Evolutionary conservation across 2,113 vertebrate species (phyloP).

Genomic region (Morone chrysops): DNA sequence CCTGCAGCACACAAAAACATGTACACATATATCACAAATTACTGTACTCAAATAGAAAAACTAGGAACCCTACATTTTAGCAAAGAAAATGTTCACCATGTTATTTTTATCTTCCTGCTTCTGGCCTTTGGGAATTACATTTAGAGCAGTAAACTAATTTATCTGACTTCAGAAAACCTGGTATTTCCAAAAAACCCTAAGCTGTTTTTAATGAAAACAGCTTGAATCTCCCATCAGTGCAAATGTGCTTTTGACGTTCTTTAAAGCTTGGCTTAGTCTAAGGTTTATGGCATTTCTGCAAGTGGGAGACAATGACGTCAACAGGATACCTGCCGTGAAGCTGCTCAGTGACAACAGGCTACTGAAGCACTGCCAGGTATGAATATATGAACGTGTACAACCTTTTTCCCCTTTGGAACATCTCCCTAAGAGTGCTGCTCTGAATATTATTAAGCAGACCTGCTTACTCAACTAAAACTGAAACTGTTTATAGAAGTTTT

Average conservation of each 20-base stretch:
- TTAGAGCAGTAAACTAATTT: constrained; percentile 42
- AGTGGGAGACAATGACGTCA: constrained; percentile 63
- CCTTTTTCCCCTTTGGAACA: neutral
- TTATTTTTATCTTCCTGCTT: constrained; percentile 40
- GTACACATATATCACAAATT: constrained; percentile 4
- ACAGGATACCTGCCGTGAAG: constrained; percentile 58
- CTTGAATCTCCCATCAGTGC: constrained; percentile 28
- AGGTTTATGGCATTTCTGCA: constrained; percentile 61
- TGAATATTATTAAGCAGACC: constrained; percentile 1
- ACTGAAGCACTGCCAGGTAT: constrained; percentile 52
- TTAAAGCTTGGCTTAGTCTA: constrained; percentile 46
- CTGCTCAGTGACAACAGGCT: constrained; percentile 41
- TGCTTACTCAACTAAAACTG: constrained; percentile 4
- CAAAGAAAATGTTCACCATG: constrained; percentile 10
- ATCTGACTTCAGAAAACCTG: constrained; percentile 50
- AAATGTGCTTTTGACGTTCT: constrained; percentile 30
- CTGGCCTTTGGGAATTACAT: constrained; percentile 25
- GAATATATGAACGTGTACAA: constrained; percentile 29
- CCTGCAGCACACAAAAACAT: constrained; percentile 79
- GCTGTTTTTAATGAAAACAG: constrained; percentile 27
- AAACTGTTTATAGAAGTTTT: neutral
- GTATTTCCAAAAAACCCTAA: constrained; percentile 33
- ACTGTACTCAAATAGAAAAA: constrained; percentile 12
- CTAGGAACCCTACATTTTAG: neutral
- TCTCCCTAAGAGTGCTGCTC: neutral